Conservation (phyloP, 2,797 vertebrate genomes). For the Saxicola maurus region DNA sequence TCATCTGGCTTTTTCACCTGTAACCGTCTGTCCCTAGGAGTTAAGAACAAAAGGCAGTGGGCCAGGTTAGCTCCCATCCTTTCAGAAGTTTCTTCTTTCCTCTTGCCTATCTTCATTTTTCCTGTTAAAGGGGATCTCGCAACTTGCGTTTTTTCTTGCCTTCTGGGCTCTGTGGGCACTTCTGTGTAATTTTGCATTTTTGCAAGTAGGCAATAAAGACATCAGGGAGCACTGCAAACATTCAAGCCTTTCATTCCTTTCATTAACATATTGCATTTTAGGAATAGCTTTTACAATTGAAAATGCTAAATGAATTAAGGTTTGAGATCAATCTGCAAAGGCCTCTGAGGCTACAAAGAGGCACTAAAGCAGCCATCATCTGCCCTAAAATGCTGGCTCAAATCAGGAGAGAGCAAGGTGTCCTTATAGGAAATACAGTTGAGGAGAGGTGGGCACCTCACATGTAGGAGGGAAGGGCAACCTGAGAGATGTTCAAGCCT, state of each 20-base stretch:
- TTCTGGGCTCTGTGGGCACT: not conserved
- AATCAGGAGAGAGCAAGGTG: not conserved
- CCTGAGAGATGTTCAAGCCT: not conserved
- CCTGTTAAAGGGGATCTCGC: not conserved
- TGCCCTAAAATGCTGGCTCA: not conserved
- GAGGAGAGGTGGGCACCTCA: not conserved
- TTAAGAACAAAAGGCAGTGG: not conserved
- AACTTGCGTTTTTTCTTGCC: not conserved
- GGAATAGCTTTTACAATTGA: not conserved
- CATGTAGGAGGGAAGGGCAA: not conserved
- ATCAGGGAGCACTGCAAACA: not conserved
- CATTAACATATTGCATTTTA: not conserved
- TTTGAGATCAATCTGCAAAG: not conserved
- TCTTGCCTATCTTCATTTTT: not conserved
- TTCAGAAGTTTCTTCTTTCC: not conserved
- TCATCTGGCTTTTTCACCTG: not conserved
- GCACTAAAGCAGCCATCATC: rapidly evolving
- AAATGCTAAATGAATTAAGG: not conserved
- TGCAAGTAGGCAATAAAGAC: not conserved
- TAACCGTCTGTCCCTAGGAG: not conserved
- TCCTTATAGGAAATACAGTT: not conserved
- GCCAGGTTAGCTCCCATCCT: not conserved
- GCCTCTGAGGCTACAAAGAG: not conserved
- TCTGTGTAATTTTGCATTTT: not conserved
- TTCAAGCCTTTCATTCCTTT: not conserved